Conservation (phyloP, 2,797 vertebrate species). For the Sebastes hopkinsi region DNA sequence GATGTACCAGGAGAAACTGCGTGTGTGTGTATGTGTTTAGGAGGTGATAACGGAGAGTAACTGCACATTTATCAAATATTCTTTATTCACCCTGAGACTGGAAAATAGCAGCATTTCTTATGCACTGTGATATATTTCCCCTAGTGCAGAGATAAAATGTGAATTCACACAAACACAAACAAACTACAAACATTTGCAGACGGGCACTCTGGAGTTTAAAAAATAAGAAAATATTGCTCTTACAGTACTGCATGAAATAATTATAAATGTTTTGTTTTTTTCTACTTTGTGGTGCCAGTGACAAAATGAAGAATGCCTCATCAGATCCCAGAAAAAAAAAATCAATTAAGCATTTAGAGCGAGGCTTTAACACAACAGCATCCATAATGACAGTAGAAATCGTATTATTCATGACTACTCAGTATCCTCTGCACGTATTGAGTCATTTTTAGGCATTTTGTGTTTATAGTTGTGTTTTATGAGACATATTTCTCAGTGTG, state of each 20-base stretch:
- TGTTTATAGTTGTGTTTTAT: slow-evolving; percentile 3
- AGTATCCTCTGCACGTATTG: neutral
- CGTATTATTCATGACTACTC: neutral
- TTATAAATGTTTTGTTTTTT: neutral
- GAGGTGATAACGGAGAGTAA: slow-evolving; percentile 26
- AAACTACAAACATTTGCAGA: neutral
- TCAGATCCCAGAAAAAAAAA: slow-evolving; percentile 14
- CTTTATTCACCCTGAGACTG: slow-evolving; percentile 14
- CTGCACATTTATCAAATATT: slow-evolving; percentile 23
- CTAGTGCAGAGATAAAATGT: neutral
- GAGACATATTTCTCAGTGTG: neutral
- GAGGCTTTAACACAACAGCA: neutral
- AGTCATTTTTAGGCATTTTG: slow-evolving; percentile 4
- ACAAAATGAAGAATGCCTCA: slow-evolving; percentile 7
- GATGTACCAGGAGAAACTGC: slow-evolving; percentile 10
- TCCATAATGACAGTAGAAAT: neutral
- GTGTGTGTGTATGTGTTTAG: neutral
- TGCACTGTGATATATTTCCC: slow-evolving; percentile 4
- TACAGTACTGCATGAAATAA: neutral
- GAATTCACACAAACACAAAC: slow-evolving; percentile 1
- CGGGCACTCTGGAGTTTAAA: neutral
- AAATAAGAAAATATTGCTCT: neutral
- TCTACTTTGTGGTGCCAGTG: neutral
- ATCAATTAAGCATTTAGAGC: slow-evolving; percentile 18
- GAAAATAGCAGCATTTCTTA: slow-evolving; percentile 9